phyloP scores from a whole-genome alignment of 1,140 invertebrate species.

The Scylla paramamosain region DNA sequence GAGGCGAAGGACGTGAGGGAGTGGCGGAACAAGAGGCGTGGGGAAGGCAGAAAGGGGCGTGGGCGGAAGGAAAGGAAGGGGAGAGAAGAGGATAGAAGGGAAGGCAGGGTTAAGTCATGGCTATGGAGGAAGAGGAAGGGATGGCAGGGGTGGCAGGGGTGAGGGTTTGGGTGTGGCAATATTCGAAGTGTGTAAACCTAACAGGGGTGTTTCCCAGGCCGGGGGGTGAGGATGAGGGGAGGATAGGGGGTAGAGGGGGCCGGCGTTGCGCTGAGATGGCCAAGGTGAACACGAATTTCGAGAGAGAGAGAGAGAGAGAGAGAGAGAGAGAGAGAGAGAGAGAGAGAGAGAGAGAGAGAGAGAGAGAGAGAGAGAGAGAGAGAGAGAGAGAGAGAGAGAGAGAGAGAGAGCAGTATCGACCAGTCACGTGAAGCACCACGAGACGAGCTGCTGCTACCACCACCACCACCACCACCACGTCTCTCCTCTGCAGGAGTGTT shows the following conservation, averaged over 20 bases:
- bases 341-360: constrained; percentile 39
- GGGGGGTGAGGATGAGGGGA: background rate
- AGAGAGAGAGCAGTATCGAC: constrained; percentile 4
- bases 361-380: constrained; percentile 36
- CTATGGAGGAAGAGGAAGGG: background rate
- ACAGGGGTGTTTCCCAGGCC: background rate
- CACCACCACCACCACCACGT: too few relatives aligned
- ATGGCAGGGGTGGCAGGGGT: background rate
- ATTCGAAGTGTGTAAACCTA: background rate
- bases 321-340: constrained; percentile 39
- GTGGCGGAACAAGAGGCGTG: background rate
- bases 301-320: constrained; percentile 42
- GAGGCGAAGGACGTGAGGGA: background rate
- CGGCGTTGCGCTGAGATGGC: background rate
- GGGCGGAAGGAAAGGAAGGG: background rate
- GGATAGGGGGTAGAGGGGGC: constrained; percentile 2
- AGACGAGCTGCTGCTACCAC: too few relatives aligned
- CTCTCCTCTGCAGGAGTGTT: too few relatives aligned
- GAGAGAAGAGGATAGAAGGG: background rate
- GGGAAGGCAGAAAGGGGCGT: background rate
- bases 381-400: constrained; percentile 19
- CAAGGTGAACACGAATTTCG: background rate
- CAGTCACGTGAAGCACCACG: background rate
- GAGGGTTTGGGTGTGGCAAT: background rate
- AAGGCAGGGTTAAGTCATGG: background rate